phyloP scores from a whole-genome alignment of 2,113 vertebrate species.

The Gobiocypris rarus region DNA sequence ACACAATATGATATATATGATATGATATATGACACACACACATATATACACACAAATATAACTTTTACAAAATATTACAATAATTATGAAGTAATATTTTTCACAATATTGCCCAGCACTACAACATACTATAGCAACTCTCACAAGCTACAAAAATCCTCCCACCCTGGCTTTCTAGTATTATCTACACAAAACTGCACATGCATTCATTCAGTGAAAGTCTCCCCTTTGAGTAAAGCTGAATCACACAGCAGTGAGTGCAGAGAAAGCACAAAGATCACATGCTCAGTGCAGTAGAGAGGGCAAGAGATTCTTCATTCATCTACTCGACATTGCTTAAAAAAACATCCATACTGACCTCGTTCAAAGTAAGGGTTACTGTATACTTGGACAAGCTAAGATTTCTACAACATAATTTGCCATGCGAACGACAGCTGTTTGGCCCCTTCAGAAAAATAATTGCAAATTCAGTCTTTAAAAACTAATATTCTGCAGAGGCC shows the following conservation, averaged over 20 bases:
- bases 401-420: constrained; percentile 47
- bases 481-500: constrained; percentile 53
- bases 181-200: background rate
- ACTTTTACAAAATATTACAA: too few relatives aligned
- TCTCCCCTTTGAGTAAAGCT: background rate
- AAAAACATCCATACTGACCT: constrained; percentile 38
- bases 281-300: constrained; percentile 29
- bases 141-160: background rate
- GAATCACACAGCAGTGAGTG: background rate
- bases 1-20: too few relatives aligned
- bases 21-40: too few relatives aligned
- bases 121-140: background rate
- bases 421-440: constrained; percentile 23
- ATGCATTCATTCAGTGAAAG: background rate
- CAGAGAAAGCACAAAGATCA: constrained; percentile 15
- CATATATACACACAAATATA: too few relatives aligned
- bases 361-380: constrained; percentile 20
- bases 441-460: constrained; percentile 59
- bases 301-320: constrained; percentile 43
- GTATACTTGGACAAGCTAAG: constrained; percentile 12
- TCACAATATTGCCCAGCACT: background rate
- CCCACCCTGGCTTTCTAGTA: background rate
- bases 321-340: constrained; percentile 25
- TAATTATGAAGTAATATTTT: too few relatives aligned
- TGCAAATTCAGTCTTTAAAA: constrained; percentile 63